Evolutionary conservation across 2,888 invertebrate genomes (phyloP).

Genomic region (Drosophila atroscutellata): DNA sequence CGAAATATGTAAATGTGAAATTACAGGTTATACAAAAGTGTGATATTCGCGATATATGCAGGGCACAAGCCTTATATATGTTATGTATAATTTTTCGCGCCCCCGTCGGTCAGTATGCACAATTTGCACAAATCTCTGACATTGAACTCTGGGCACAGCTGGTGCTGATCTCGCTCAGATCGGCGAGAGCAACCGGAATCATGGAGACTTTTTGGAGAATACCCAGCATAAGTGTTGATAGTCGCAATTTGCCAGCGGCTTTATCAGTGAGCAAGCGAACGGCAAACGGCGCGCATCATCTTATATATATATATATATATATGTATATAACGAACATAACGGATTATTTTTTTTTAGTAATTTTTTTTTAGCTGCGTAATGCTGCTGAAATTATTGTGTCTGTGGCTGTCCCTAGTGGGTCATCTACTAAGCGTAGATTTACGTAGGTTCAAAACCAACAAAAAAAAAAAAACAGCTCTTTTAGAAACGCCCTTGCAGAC

Average conservation of each 20-base stretch:
- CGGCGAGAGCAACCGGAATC: constrained; percentile 31
- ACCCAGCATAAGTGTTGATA: constrained; percentile 33
- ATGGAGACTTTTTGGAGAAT: constrained; percentile 49
- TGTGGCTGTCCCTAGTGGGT: constrained; percentile 33
- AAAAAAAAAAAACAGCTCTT: neutral
- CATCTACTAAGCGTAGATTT: constrained; percentile 44
- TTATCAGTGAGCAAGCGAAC: constrained; percentile 63
- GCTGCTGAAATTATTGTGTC: constrained; percentile 31
- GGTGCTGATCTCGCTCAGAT: constrained; percentile 34
- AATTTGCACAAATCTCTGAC: constrained; percentile 59
- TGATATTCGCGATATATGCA: neutral
- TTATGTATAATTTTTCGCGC: constrained; percentile 42
- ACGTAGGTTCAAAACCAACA: constrained; percentile 41
- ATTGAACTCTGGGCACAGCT: constrained; percentile 65
- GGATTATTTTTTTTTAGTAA: neutral
- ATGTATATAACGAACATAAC: neutral
- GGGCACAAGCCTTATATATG: constrained; percentile 6
- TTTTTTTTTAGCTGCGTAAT: constrained; percentile 32
- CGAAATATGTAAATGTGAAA: neutral
- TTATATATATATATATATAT: constrained; percentile 16
- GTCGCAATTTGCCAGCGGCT: constrained; percentile 34
- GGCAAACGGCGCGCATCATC: constrained; percentile 45
- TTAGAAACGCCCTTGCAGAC: neutral
- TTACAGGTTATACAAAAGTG: neutral
- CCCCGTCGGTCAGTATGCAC: constrained; percentile 43